These are phyloP conservation scores for Phalacrocorax carbo DNA, from an alignment of 2,113 vertebrate genomes.

Conservation along the genomic window DNA sequence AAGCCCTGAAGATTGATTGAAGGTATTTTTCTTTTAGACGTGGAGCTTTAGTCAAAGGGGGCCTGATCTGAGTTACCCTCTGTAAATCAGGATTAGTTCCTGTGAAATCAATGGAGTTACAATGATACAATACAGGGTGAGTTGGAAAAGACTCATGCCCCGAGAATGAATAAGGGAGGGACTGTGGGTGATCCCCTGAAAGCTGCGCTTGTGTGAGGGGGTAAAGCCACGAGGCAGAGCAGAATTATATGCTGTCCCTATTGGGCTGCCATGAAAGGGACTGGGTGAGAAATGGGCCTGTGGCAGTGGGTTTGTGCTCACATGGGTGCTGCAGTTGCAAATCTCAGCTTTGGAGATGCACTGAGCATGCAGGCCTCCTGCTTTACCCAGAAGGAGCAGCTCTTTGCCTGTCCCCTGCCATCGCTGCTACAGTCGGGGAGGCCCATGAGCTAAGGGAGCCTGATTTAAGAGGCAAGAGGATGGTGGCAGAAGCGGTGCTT, in stretches of 20 bases:
- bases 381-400: neutral
- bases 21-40: conserved; percentile 57
- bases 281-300: neutral
- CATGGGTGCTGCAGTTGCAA: neutral
- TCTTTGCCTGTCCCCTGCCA: neutral
- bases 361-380: neutral
- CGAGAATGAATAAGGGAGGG: neutral
- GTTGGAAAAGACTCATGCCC: conserved; percentile 13
- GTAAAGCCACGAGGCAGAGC: neutral
- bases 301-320: neutral
- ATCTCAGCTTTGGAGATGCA: neutral
- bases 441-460: neutral
- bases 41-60: conserved; percentile 62
- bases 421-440: accelerated
- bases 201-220: neutral
- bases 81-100: conserved; percentile 66
- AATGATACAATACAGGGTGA: neutral
- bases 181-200: neutral
- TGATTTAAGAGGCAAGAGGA: neutral
- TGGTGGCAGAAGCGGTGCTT: neutral
- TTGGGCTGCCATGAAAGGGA: neutral
- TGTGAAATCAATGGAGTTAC: conserved; percentile 46
- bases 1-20: conserved; percentile 56
- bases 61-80: conserved; percentile 54
- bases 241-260: neutral